Base-by-base conservation (phyloP, 2,797 vertebrate species). In the Sarcoramphus papa region DNA sequence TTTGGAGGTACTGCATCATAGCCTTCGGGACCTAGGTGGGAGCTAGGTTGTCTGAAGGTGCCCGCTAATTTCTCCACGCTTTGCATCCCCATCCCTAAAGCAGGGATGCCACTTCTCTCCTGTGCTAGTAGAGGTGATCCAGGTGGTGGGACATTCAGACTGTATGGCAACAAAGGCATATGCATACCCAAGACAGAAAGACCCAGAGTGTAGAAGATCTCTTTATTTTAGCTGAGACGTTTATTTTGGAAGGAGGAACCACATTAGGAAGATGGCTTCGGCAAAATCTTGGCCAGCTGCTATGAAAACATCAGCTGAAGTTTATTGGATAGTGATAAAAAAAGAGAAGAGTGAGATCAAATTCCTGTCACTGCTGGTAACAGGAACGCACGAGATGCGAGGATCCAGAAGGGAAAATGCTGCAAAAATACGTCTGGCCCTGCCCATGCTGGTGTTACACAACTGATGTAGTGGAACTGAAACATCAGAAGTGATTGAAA, bases 401-500 rank as follows among this genome's bases (percentile, higher is more conserved):
- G 51, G 21, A 72, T 60, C 53, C 77, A 30, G 40, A 91, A 87
- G 8, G 28, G 20, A 88, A 50, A 48, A 54, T 53, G 31, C 15
- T 40, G 45, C 18, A 78, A 63, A 78, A 88, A 50, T 51, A 16
- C 18, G 2, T 73, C 41, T 73, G 30, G 21, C 16, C 22, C 17
- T 64, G 30, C 14, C 13, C 30, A 3, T 68, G 9, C 11, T 85
- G 70, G 2, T 22, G 12, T 86, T 60, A 17, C 2, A 18, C 56
- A 22, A 77, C 68, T 91, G 75, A 57, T 86, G 23, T 63, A 89
- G 50, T 87, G 31, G 51, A 92, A 93, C 25, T 54, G 85, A 95
- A 96, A 95, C 78, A 75, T 93, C 76, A 90, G 13, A 88, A 92
- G 60, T 70, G 77, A 37, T 92, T 96, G 92, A 90, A 93, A 92